Conservation (phyloP, 1,140 invertebrate genomes). For the Portunus trituberculatus region DNA sequence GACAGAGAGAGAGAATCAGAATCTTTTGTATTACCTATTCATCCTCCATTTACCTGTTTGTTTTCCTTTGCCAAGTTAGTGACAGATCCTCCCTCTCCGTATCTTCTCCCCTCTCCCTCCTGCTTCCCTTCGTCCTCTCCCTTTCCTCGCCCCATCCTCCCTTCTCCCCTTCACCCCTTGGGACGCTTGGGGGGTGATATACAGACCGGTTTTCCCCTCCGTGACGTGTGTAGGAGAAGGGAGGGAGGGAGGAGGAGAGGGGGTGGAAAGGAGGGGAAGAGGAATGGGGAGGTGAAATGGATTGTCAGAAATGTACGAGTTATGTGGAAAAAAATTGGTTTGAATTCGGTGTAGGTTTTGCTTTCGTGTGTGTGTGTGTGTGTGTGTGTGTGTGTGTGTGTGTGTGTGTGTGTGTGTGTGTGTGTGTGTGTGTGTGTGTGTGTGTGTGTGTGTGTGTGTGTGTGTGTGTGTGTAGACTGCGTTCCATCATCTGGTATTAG, state of each 20-base stretch:
- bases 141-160: neutral
- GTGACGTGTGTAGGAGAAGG: neutral
- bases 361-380: neutral
- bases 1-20: neutral
- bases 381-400: conserved; percentile 20
- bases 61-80: neutral
- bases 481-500: too few relatives aligned
- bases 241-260: neutral
- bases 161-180: neutral
- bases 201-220: neutral
- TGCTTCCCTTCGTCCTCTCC: too few relatives aligned
- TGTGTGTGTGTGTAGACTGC: neutral
- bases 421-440: neutral
- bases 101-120: neutral
- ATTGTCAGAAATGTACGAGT: neutral
- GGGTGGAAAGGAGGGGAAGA: neutral
- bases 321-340: neutral
- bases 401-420: neutral
- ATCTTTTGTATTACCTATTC: neutral
- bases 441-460: conserved; percentile 1
- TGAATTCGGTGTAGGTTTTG: neutral
- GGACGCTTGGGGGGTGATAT: neutral
- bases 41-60: neutral
- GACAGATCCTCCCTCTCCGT: neutral
- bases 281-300: neutral